Conservation (phyloP, 2,888 invertebrate species). For the Oscheius sp. region DNA sequence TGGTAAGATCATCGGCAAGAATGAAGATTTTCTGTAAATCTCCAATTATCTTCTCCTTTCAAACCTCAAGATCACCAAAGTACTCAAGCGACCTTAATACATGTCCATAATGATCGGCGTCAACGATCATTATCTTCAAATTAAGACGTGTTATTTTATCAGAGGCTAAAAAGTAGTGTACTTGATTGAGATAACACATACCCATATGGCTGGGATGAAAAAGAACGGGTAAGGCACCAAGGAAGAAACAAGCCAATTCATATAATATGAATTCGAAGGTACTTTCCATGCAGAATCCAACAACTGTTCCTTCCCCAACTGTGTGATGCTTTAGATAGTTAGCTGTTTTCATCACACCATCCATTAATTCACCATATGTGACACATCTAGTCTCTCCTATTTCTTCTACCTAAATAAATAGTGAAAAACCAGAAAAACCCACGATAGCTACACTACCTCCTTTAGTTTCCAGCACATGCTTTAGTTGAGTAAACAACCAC, state of each 20-base stretch:
- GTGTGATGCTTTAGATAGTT: conserved; percentile 47
- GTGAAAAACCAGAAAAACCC: not conserved
- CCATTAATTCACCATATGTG: conserved; percentile 40
- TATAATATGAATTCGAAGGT: conserved; percentile 45
- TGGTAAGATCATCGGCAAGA: conserved; percentile 39
- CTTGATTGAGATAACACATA: conserved; percentile 5
- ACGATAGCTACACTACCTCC: conserved; percentile 40
- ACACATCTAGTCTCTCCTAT: conserved; percentile 42
- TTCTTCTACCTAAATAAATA: conserved; percentile 47
- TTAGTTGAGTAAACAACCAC: conserved; percentile 39
- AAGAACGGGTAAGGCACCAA: conserved; percentile 43
- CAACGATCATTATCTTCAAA: conserved; percentile 37
- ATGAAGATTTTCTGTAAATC: conserved; percentile 42
- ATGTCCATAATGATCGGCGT: conserved; percentile 42
- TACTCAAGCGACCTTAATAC: conserved; percentile 30
- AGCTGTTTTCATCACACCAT: conserved; percentile 34
- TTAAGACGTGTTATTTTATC: conserved; percentile 35
- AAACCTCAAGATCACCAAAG: conserved; percentile 24
- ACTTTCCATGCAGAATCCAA: conserved; percentile 48
- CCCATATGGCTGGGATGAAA: conserved; percentile 43
- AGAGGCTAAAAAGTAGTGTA: conserved; percentile 24
- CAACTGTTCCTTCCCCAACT: conserved; percentile 31
- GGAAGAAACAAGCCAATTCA: conserved; percentile 34
- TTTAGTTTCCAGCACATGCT: conserved; percentile 19
- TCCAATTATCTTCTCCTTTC: not conserved